These are phyloP conservation scores for Siphonodentalium dalli DNA, from an alignment of 2,888 invertebrate genomes.

Conservation along the genomic window DNA sequence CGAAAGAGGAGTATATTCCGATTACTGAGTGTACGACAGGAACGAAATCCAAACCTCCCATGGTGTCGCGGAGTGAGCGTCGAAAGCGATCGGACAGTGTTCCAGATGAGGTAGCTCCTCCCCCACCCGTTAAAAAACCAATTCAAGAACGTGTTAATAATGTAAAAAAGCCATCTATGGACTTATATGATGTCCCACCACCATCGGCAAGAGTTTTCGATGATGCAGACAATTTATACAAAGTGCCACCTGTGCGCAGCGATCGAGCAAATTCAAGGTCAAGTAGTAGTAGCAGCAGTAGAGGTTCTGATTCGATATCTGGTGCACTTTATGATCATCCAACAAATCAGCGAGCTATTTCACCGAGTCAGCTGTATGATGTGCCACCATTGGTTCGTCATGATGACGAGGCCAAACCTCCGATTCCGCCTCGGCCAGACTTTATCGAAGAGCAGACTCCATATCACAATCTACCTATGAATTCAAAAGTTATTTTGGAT, in stretches of 20 bases:
- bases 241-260: slow-evolving; percentile 31
- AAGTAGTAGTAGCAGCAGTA: no score
- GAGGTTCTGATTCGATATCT: no score
- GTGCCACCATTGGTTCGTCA: slow-evolving; percentile 36
- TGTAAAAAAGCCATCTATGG: no score
- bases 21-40: slow-evolving; percentile 45
- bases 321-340: slow-evolving; percentile 10
- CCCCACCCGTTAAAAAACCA: slow-evolving; percentile 35
- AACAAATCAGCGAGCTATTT: neutral
- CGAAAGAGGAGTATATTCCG: slow-evolving; percentile 43
- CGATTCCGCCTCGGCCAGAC: no score
- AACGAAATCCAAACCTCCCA: slow-evolving; percentile 12
- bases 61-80: slow-evolving; percentile 22
- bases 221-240: slow-evolving; percentile 28
- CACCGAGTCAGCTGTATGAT: slow-evolving; percentile 37
- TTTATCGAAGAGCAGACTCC: no score
- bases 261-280: neutral
- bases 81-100: slow-evolving; percentile 51
- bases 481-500: no score
- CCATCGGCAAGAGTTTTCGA: slow-evolving; percentile 7
- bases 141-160: slow-evolving; percentile 8
- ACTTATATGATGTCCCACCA: slow-evolving; percentile 26
- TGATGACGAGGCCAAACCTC: no score
- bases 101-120: slow-evolving; percentile 54
- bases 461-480: no score